These are phyloP conservation scores for Odontothrips loti DNA, from an alignment of 2,888 invertebrate genomes.

Conservation along the genomic window DNA sequence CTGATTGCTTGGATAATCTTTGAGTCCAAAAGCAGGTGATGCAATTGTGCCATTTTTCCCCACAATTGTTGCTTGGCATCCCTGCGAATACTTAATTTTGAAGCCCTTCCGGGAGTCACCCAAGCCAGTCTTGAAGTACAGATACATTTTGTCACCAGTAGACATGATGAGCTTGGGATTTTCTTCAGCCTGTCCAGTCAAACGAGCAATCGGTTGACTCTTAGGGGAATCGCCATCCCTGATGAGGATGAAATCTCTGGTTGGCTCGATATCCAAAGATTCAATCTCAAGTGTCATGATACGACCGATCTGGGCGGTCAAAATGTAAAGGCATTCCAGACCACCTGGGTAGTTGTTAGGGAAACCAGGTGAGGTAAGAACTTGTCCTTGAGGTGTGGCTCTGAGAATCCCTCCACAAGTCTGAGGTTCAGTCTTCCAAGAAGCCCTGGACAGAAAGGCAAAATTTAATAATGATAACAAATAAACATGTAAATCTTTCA, in stretches of 20 bases:
- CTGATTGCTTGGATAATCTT: conserved; percentile 86
- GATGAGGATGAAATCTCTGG: conserved; percentile 81
- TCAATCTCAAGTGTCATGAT: conserved; percentile 90
- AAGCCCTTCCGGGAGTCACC: conserved; percentile 89
- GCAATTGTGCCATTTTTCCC: conserved; percentile 80
- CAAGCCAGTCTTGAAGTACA: conserved; percentile 88
- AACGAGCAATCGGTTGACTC: conserved; percentile 73
- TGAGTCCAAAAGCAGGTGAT: conserved; percentile 82
- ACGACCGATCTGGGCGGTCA: conserved; percentile 84
- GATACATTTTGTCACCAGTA: conserved; percentile 79
- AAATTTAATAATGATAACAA: background rate
- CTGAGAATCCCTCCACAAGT: conserved; percentile 83
- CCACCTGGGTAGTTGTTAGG: conserved; percentile 92
- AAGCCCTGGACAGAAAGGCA: conserved; percentile 55
- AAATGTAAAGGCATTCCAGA: conserved; percentile 89
- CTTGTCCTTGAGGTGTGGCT: conserved; percentile 84
- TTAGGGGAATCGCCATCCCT: conserved; percentile 88
- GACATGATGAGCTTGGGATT: conserved; percentile 78
- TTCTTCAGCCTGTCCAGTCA: conserved; percentile 73
- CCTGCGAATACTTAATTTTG: conserved; percentile 77
- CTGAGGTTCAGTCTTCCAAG: conserved; percentile 93
- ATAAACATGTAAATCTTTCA: too few species aligned
- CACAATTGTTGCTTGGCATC: conserved; percentile 80
- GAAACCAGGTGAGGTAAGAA: conserved; percentile 85
- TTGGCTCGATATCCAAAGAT: conserved; percentile 75